Evolutionary conservation across 2,888 invertebrate species (phyloP).

Genomic region (Rhagium mordax): DNA sequence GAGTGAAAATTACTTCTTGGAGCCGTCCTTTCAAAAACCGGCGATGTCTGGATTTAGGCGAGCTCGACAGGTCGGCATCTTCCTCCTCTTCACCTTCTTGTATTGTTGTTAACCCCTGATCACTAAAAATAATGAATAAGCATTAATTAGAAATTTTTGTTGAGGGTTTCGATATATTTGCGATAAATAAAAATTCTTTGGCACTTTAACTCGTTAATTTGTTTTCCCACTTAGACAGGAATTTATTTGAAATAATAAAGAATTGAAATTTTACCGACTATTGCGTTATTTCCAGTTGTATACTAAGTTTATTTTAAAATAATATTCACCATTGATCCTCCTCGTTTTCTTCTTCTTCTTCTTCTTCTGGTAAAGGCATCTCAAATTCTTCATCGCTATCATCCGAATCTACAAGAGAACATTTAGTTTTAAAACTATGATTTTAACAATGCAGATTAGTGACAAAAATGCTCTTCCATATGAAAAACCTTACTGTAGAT

Average conservation of each 20-base stretch:
- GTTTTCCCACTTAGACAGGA: too few relatives aligned
- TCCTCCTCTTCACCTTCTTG: conserved; percentile 19
- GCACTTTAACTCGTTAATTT: too few relatives aligned
- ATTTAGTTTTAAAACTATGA: too few relatives aligned
- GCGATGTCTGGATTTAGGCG: conserved; percentile 17
- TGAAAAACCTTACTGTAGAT: too few relatives aligned
- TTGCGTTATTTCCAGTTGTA: too few relatives aligned
- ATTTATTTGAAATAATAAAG: too few relatives aligned
- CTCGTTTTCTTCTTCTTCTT: background rate
- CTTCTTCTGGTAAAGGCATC: conserved; percentile 7
- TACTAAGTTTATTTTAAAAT: background rate
- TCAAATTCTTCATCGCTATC: conserved; percentile 19
- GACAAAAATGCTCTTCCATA: too few relatives aligned
- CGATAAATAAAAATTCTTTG: too few relatives aligned
- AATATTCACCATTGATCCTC: conserved; percentile 1
- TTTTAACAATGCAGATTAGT: too few relatives aligned
- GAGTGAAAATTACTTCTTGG: conserved; percentile 13
- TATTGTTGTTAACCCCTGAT: conserved; percentile 16
- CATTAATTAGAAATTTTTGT: background rate
- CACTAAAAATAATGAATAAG: background rate
- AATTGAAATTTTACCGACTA: too few relatives aligned
- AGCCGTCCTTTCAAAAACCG: conserved; percentile 16
- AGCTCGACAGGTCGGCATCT: background rate
- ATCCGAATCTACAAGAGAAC: background rate
- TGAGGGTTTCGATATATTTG: background rate